Evolutionary conservation across 1,140 invertebrate species (phyloP).

Genomic region (Reticulitermes speratus): DNA sequence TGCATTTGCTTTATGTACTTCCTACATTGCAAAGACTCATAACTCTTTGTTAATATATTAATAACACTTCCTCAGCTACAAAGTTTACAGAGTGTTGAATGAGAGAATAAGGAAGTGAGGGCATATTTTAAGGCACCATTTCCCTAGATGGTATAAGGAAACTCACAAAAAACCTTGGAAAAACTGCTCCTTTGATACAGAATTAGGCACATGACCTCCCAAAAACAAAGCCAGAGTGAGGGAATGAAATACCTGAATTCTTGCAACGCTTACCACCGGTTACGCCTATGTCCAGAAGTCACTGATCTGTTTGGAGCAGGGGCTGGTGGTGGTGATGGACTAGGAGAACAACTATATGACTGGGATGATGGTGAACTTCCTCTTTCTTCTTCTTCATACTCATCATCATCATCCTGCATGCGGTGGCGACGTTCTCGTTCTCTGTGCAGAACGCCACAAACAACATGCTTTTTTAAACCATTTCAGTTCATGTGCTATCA

Average conservation of each 20-base stretch:
- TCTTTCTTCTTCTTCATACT: slow-evolving; percentile 19
- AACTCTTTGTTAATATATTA: too few relatives aligned
- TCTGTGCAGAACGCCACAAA: slow-evolving; percentile 35
- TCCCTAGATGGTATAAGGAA: too few relatives aligned
- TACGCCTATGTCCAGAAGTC: slow-evolving; percentile 9
- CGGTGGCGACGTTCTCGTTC: slow-evolving; percentile 51
- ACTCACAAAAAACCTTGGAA: too few relatives aligned
- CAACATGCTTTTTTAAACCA: not conserved
- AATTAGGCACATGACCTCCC: too few relatives aligned
- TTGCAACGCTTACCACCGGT: slow-evolving; percentile 13
- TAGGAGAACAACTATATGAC: not conserved
- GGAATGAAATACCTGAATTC: not conserved
- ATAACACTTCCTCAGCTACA: too few relatives aligned
- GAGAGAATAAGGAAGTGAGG: too few relatives aligned
- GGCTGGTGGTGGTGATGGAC: slow-evolving; percentile 13
- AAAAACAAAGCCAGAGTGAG: too few relatives aligned
- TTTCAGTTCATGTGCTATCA: not conserved
- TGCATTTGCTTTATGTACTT: too few relatives aligned
- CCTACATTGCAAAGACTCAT: too few relatives aligned
- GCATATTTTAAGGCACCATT: too few relatives aligned
- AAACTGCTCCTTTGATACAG: too few relatives aligned
- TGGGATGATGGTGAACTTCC: not conserved
- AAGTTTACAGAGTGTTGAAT: too few relatives aligned
- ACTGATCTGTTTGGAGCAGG: not conserved
- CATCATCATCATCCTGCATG: slow-evolving; percentile 31